phyloP scores from a whole-genome alignment of 1,140 invertebrate genomes.

The Bemisia tabaci region DNA sequence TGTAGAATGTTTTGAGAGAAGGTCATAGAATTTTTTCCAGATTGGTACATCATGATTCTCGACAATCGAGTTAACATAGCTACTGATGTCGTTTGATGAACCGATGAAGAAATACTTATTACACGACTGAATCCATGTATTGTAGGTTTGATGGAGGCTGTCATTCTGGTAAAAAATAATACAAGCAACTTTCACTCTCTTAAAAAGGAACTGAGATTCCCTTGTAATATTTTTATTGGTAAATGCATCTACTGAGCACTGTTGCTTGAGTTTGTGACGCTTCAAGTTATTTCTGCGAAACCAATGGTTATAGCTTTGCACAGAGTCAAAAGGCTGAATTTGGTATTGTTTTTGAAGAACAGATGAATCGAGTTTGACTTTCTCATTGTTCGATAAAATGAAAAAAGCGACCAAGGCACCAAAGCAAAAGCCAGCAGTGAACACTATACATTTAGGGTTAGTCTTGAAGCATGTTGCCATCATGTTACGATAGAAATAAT shows the following conservation, averaged over 20 bases:
- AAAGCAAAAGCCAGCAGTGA: neutral
- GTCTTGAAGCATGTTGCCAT: too few relatives aligned
- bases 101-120: neutral
- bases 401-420: neutral
- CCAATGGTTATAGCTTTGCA: neutral
- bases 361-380: neutral
- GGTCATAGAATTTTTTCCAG: neutral
- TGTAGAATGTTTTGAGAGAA: neutral
- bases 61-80: neutral
- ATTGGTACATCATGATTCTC: neutral
- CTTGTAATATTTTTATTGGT: neutral
- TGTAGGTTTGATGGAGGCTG: neutral
- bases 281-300: neutral
- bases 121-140: neutral
- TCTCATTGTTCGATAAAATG: neutral
- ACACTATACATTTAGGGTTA: neutral
- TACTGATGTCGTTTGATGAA: neutral
- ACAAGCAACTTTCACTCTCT: neutral
- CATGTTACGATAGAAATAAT: too few relatives aligned
- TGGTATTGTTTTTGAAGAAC: neutral
- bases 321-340: neutral
- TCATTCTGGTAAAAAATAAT: neutral
- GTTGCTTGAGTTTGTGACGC: neutral
- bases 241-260: neutral
- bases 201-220: neutral